Percentiles rank a stretch among this genome's conserved stretches.
Conservation (phyloP, 2,888 invertebrate genomes). For the Conchocele bisecta region DNA sequence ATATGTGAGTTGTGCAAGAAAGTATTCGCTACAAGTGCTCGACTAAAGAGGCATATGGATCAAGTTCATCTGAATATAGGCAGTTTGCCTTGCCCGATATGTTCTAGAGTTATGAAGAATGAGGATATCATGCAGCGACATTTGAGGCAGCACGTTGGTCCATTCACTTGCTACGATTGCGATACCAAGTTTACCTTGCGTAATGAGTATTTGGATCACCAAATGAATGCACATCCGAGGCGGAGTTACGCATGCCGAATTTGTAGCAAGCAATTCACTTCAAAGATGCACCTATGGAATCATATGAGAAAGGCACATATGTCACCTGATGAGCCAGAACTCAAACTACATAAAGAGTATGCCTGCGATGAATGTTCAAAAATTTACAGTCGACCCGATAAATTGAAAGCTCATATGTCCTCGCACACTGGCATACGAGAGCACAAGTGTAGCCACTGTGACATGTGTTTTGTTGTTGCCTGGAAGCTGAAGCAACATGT, state of each 20-base stretch:
- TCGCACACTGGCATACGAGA: no score
- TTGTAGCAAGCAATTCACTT: slow-evolving; percentile 14
- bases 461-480: no score
- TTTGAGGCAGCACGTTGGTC: slow-evolving; percentile 26
- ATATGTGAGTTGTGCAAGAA: slow-evolving; percentile 31
- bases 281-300: no score
- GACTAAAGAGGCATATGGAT: slow-evolving; percentile 12
- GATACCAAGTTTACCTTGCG: neutral
- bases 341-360: no score
- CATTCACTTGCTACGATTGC: slow-evolving; percentile 33
- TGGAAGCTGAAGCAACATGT: slow-evolving; percentile 9
- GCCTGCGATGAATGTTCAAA: no score
- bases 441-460: no score
- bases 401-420: no score
- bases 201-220: slow-evolving; percentile 18
- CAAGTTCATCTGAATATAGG: slow-evolving; percentile 3
- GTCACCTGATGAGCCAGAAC: no score
- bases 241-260: slow-evolving; percentile 27
- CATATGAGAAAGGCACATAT: no score
- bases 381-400: no score
- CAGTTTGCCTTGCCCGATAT: slow-evolving; percentile 28
- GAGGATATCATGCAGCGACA: slow-evolving; percentile 18
- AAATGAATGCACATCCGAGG: slow-evolving; percentile 20
- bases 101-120: slow-evolving; percentile 21
- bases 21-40: neutral